Evolutionary conservation across 2,113 vertebrate species (phyloP).

Genomic region (Coryphaenoides rupestris): DNA sequence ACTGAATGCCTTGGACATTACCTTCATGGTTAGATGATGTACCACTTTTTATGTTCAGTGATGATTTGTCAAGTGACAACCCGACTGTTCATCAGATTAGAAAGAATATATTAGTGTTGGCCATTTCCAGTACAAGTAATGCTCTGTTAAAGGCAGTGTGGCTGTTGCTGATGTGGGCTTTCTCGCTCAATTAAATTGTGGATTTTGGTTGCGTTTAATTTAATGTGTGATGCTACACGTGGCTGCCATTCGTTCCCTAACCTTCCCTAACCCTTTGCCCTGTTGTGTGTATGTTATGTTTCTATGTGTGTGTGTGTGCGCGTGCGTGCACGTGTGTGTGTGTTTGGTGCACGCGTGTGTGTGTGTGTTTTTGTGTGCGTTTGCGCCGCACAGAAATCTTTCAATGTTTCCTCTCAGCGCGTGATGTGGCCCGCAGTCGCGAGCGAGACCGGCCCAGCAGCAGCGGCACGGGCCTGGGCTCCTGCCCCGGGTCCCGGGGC

Average conservation of each 20-base stretch:
- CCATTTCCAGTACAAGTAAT: too few species aligned
- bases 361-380: conserved; percentile 69
- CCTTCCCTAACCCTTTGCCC: conserved; percentile 30
- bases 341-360: conserved; percentile 34
- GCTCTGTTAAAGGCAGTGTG: too few species aligned
- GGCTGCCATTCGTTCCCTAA: conserved; percentile 45
- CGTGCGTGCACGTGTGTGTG: conserved; percentile 13
- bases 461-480: conserved; percentile 66
- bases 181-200: too few species aligned
- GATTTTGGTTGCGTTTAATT: too few species aligned
- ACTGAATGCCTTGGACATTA: too few species aligned
- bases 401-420: conserved; percentile 99
- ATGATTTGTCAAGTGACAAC: too few species aligned
- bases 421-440: conserved; percentile 89
- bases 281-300: conserved; percentile 5
- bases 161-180: too few species aligned
- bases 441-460: conserved; percentile 84
- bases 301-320: conserved; percentile 1
- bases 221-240: neutral
- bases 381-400: conserved; percentile 94
- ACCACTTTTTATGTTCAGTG: too few species aligned
- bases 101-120: too few species aligned
- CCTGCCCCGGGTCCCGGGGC: conserved; percentile 68
- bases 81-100: too few species aligned
- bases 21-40: too few species aligned